Evolutionary conservation across 2,888 invertebrate species (phyloP), one percentile per base, ranked within the genome.

Genomic region (Idaea biselata): DNA sequence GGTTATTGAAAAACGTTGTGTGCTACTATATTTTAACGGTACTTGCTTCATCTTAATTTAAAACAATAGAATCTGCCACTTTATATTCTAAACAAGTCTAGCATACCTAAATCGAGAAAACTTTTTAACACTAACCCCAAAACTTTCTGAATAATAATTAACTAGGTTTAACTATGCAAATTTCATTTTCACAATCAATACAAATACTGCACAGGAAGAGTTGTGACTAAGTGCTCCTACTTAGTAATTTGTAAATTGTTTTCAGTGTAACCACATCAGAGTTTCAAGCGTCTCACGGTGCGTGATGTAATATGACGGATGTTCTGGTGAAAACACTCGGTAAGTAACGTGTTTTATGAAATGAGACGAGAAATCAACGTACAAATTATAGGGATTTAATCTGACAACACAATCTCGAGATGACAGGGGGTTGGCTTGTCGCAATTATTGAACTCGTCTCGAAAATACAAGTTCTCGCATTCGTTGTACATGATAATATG

Each of bases 291-390:
- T 44, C 69, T 74, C 67, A 71, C 69, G 68, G 72, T 65, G 78
- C 80, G 80, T 80, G 68, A 77, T 74, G 72, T 81, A 82, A 82
- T 84, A 79, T 71, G 71, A 72, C 44, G 44, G 44, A 44, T 74
- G 67, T 61, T 65, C 68, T 25, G 68, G 74, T 72, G 72, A 75
- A 76, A 78, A 73, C 69, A 76, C 77, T 82, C 78, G 18, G 56
- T 44, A 44, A 17, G 74, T 79, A 79, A 81, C 79, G 80, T 76
- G 74, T 80, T 72, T 77, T 74, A 73, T 58, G 18, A 70, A 67
- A 69, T 69, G 74, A 68, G 66, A 68, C 70, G 74, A 74, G 75
- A 74, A 75, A 75, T 66, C 70, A 65, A 65, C 68, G 63, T 63
- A 58, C 62, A 78, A 81, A 83, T 81, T 79, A 78, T 71, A 78